Evolutionary conservation across 2,797 vertebrate species (phyloP), one percentile per base, ranked within the genome.

Genomic region (Falco biarmicus): DNA sequence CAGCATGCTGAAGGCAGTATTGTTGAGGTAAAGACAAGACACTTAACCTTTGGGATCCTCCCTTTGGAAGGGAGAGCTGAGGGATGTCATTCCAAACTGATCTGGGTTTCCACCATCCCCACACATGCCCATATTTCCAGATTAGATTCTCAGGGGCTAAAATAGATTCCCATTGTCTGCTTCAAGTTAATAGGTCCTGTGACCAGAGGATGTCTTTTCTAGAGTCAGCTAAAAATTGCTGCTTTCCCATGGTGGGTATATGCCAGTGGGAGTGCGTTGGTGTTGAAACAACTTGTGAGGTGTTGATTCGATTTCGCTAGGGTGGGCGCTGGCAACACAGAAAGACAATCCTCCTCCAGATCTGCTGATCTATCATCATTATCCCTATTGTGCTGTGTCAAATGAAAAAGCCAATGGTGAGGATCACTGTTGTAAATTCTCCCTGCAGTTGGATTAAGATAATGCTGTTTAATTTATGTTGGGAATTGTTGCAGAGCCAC

Each of bases 1-100:
- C 99, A 99, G 87, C 39, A 97, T 39, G 18, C 97, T 41, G 91
- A 98, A 82, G 96, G 98, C 3, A 68, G 96, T 34, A 61, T 93
- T 32, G 56, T 98, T 48, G 97, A 98, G 76, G 98, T 97, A 75
- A 96, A 97, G 95, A 60, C 63, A 89, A 89, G 61, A 50, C 24
- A 45, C 45, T 78, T 59, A 34, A 39, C 17, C 43, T 65, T 80
- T 41, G 34, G 65, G 26, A 84, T 59, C n/a, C 18, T 50, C 29
- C 37, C 10, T 68, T 93, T 28, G 59, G 56, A 57, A 77, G 28
- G 16, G 34, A 84, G 34, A 81, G 45, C 21, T 56, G 61, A 65
- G 32, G 34, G 71, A 34, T 20, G 26, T 29, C 5, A 47, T 54
- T 71, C 56, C 64, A 71, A 76, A 86, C 29, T 6, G 22, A 56